phyloP scores from a whole-genome alignment of 2,797 vertebrate genomes.

The Synaphobranchus kaupii region DNA sequence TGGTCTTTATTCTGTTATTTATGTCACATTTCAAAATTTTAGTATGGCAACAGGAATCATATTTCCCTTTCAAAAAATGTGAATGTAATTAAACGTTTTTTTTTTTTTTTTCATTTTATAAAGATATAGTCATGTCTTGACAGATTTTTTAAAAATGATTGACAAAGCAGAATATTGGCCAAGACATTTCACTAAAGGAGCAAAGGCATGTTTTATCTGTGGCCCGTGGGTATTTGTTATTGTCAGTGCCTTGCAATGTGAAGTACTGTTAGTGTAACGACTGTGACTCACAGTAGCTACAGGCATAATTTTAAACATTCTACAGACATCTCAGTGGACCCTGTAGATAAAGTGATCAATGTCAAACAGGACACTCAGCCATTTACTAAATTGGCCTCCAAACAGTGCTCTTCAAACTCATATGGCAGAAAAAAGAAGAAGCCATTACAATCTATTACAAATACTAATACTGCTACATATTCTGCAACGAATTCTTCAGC shows the following conservation, averaged over 20 bases:
- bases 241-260: not conserved
- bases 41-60: not conserved
- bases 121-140: not conserved
- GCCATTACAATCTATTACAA: not conserved
- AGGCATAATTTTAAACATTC: not conserved
- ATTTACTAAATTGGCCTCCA: not conserved
- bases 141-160: not conserved
- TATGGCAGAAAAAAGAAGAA: not conserved
- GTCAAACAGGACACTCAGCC: not conserved
- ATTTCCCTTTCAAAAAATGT: not conserved
- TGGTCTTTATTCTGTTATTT: not conserved
- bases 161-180: not conserved
- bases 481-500: not conserved
- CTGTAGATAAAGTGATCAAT: slow-evolving; percentile 6
- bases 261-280: not conserved
- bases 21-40: not conserved
- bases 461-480: not conserved
- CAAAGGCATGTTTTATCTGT: not conserved
- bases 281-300: not conserved
- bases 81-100: not conserved
- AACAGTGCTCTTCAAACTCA: not conserved
- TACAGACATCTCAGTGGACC: not conserved
- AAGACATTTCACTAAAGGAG: not conserved
- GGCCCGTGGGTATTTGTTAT: not conserved
- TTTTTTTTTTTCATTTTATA: not conserved